A percentile compares a stretch with the other conserved stretches of the same genome.
Evolutionary conservation across 2,113 vertebrate genomes (phyloP).

Genomic region (Dasyprocta punctata): DNA sequence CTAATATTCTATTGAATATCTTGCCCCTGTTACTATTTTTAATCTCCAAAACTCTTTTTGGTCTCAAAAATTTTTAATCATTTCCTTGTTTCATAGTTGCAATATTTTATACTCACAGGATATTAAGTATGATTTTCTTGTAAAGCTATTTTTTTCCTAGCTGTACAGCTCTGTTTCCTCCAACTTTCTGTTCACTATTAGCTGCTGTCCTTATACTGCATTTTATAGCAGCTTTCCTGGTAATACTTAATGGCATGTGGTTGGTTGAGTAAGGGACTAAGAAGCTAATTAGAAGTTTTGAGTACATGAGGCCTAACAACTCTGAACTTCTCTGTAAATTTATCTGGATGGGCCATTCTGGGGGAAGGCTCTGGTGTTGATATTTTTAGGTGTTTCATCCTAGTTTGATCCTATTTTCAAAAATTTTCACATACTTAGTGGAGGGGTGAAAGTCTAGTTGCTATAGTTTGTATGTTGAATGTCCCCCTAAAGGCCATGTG

Average conservation of each 20-base stretch:
- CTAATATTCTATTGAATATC: background rate
- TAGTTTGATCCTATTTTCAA: background rate
- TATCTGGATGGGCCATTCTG: slow-evolving; percentile 8
- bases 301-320: background rate
- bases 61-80: background rate
- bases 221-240: background rate
- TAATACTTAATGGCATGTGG: background rate
- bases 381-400: background rate
- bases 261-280: background rate
- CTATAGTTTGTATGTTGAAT: background rate
- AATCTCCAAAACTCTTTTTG: background rate
- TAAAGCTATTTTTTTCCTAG: background rate
- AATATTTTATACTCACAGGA: background rate
- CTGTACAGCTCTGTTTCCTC: background rate
- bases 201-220: background rate
- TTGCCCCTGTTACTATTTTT: background rate
- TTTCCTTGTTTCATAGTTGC: background rate
- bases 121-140: background rate
- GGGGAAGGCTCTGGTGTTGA: background rate
- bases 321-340: background rate
- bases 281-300: background rate
- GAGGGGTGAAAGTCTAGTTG: background rate
- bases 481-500: background rate
- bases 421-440: background rate
- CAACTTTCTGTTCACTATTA: background rate